Base-by-base conservation (phyloP, 2,113 vertebrate genomes). In the Alligator sinensis region DNA sequence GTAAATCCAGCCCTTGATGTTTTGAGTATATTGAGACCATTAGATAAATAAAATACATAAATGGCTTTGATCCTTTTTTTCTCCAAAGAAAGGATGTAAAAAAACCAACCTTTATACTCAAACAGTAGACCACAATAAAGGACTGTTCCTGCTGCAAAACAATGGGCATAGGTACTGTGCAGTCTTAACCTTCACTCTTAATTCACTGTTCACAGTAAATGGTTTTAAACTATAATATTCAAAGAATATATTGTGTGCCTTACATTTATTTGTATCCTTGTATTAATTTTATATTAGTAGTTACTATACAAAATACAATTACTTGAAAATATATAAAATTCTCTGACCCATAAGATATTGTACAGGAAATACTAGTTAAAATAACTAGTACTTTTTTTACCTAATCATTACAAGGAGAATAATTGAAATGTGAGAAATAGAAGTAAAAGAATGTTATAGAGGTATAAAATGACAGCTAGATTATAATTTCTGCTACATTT, bases 31-130 rank as follows among this genome's bases (percentile, higher is more conserved):
- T 84, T 92, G 83, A 82, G 70, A 76, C 90, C 86, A 89, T 87
- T 90, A 94, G 86, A 94, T 89, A 79, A 91, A 89, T 87, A 91
- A 94, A 91, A 92, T 93, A 87, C 55, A 74, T 93, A 64, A 80
- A 86, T 95, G 85, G 34, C 84, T 74, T 75, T 89, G 86, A 24
- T 66, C 66, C 72, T 47, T 47, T 47, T 47, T 81, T 94, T 89
- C 79, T 88, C 30, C 17, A 74, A 92, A 76, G 80, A 92, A 84
- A 64, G 90, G 86, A 90, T 94, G 68, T 63, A 87, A 75, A 55
- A 47, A 47, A 9, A 47, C 7, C 7, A 47, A 47, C 38, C 47
- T 47, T 94, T 93, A 77, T 87, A 61, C 47, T 87, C 12, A 70
- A 28, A 83, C 38, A 87, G 34, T 78, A 57, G 18, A 90, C 82